These are phyloP conservation scores for Parthenolecanium corni DNA, from an alignment of 2,888 invertebrate genomes.

Conservation along the genomic window DNA sequence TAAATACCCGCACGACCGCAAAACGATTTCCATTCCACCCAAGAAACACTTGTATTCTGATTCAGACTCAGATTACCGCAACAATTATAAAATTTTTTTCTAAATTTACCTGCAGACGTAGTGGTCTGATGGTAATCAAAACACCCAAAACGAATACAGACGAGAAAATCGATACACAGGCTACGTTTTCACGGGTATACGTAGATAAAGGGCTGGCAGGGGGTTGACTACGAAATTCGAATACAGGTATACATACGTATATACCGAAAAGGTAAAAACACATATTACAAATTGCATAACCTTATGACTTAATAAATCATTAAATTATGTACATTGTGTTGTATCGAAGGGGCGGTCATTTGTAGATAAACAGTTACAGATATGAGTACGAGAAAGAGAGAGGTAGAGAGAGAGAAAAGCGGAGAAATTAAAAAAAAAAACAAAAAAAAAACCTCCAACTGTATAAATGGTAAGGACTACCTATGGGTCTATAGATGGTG, in stretches of 20 bases:
- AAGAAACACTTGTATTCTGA: too few species aligned
- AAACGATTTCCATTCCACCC: too few species aligned
- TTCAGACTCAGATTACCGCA: too few species aligned
- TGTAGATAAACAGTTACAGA: slow-evolving; percentile 20
- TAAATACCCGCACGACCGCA: too few species aligned
- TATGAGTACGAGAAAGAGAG: slow-evolving; percentile 2
- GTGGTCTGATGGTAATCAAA: too few species aligned
- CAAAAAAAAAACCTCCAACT: too few species aligned
- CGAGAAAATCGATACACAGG: too few species aligned
- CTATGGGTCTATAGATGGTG: too few species aligned
- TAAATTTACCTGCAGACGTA: background rate
- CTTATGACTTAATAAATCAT: slow-evolving; percentile 26
- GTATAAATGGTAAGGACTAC: too few species aligned
- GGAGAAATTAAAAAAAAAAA: background rate
- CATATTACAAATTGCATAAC: slow-evolving; percentile 24
- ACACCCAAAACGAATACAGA: background rate
- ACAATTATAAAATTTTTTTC: too few species aligned
- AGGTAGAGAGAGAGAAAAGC: background rate
- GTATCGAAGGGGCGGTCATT: slow-evolving; percentile 17
- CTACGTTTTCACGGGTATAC: too few species aligned
- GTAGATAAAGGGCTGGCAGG: background rate
- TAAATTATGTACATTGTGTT: slow-evolving; percentile 25
- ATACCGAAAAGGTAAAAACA: slow-evolving; percentile 7
- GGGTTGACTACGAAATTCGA: slow-evolving; percentile 1
- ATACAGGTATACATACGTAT: background rate